Conservation (phyloP, 2,888 invertebrate genomes). For the Latrodectus hesperus region DNA sequence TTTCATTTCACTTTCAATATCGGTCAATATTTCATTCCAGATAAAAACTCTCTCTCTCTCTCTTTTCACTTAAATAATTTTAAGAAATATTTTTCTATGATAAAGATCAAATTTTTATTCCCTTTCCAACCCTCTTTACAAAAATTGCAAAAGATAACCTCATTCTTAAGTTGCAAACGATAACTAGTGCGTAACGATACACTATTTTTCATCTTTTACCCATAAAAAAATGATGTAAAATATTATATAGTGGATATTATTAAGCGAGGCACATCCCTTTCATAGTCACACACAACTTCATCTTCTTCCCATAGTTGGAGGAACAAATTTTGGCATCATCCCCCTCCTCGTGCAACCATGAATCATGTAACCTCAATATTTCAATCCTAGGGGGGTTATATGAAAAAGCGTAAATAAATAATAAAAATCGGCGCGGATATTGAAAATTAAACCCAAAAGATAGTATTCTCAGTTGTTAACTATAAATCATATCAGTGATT, state of each 20-base stretch:
- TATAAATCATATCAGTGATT: constrained; percentile 41
- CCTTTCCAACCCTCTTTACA: neutral
- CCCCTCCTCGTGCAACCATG: neutral
- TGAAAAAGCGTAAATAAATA: neutral
- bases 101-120: neutral
- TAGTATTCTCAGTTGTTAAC: constrained; percentile 28
- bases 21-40: neutral
- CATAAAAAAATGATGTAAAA: neutral
- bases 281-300: too few relatives aligned
- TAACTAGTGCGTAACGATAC: neutral
- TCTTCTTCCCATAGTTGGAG: too few relatives aligned
- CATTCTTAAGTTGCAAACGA: neutral
- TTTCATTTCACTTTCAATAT: too few relatives aligned
- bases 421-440: constrained; percentile 52
- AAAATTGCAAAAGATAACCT: neutral
- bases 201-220: neutral
- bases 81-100: neutral
- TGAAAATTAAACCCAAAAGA: constrained; percentile 65
- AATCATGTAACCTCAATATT: constrained; percentile 49
- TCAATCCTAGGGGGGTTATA: too few relatives aligned
- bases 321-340: too few relatives aligned
- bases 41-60: neutral
- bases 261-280: too few relatives aligned
- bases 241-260: too few relatives aligned
- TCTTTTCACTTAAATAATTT: neutral